Percentiles rank a stretch among this genome's conserved stretches.
These are phyloP conservation scores for Artibeus jamaicensis DNA, from an alignment of 2,797 vertebrate genomes.

Conservation along the genomic window DNA sequence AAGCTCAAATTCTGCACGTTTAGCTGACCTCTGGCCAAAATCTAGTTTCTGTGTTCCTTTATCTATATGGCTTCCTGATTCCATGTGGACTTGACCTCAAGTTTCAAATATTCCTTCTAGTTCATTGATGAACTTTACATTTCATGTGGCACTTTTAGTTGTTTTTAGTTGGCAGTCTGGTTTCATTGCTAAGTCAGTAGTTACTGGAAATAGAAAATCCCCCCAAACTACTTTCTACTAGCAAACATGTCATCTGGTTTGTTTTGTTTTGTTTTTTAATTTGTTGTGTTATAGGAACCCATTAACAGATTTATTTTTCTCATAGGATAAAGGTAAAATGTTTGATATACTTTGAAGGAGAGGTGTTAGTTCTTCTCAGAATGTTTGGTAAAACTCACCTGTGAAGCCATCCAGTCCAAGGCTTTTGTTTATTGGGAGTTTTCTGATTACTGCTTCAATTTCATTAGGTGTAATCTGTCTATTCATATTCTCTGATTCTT, in stretches of 20 bases:
- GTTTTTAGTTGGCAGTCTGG: background rate
- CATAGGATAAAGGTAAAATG: background rate
- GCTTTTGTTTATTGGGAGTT: background rate
- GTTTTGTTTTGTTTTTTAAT: background rate
- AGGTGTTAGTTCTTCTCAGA: background rate
- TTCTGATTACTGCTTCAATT: background rate
- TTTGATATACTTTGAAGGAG: background rate
- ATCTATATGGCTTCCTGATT: background rate
- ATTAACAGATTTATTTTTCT: constrained; percentile 23
- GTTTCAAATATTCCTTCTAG: background rate
- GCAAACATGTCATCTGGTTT: background rate
- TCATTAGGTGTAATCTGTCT: background rate
- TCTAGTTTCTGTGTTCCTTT: background rate
- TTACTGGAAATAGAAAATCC: background rate
- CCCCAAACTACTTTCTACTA: background rate
- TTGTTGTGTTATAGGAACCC: background rate
- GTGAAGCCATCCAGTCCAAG: background rate
- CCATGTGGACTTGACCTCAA: background rate
- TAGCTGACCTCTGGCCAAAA: background rate
- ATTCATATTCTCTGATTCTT: background rate
- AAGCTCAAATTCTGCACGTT: background rate
- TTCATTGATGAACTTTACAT: background rate
- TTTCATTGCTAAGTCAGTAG: background rate
- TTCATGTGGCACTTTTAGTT: background rate
- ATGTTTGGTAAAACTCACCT: background rate